Conservation (phyloP, 2,888 invertebrate genomes). For the Orthosia cruda region DNA sequence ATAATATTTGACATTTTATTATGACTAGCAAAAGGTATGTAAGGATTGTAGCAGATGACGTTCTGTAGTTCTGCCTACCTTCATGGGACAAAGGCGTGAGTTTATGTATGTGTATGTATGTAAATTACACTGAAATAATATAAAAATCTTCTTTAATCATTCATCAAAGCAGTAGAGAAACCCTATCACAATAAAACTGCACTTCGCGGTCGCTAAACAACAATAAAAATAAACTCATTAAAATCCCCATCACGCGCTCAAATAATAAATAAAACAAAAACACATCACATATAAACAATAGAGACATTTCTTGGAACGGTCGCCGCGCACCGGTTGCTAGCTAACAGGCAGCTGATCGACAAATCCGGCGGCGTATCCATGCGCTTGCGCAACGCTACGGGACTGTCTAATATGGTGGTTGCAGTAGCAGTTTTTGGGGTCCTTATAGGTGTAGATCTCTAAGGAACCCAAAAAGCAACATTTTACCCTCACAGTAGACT, state of each 20-base stretch:
- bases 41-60: no score
- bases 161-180: not conserved
- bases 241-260: slow-evolving; percentile 45
- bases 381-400: slow-evolving; percentile 32
- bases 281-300: slow-evolving; percentile 50
- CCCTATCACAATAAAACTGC: not conserved
- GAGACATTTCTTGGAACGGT: slow-evolving; percentile 57
- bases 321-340: slow-evolving; percentile 38
- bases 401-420: slow-evolving; percentile 23
- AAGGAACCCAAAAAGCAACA: not conserved
- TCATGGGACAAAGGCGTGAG: no score
- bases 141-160: not conserved
- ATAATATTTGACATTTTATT: not conserved
- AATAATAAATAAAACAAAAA: slow-evolving; percentile 64
- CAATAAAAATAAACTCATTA: slow-evolving; percentile 41
- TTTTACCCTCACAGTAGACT: no score
- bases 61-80: no score
- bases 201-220: not conserved
- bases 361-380: slow-evolving; percentile 65
- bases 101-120: no score
- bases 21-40: no score
- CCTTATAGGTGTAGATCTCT: not conserved
- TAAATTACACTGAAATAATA: not conserved
- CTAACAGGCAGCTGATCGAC: slow-evolving; percentile 75
- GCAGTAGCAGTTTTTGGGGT: not conserved